Conservation (phyloP, 2,797 vertebrate species). For the Eospalax fontanierii region DNA sequence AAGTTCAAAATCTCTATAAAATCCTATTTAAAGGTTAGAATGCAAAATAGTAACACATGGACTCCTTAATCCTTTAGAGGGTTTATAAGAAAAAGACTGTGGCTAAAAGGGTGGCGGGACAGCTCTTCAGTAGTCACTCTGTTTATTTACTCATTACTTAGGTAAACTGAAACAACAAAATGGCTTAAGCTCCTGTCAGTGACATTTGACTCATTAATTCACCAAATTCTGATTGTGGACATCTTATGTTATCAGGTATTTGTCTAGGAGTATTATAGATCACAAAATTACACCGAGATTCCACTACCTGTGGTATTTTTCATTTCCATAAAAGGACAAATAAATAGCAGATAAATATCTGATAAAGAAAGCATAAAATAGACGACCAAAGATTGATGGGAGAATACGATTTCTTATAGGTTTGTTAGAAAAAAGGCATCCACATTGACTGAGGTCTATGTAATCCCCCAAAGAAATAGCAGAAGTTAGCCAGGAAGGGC, state of each 20-base stretch:
- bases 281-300: not conserved
- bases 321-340: not conserved
- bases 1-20: constrained; percentile 63
- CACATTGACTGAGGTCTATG: not conserved
- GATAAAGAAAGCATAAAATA: not conserved
- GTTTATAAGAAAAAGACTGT: not conserved
- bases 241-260: not conserved
- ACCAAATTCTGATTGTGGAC: not conserved
- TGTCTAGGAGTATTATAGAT: not conserved
- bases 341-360: not conserved
- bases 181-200: not conserved
- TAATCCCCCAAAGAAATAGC: not conserved
- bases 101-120: not conserved
- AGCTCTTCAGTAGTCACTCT: not conserved
- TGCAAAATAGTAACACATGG: constrained; percentile 31
- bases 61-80: constrained; percentile 51
- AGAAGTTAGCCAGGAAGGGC: not conserved
- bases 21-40: constrained; percentile 70
- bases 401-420: not conserved
- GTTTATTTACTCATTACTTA: not conserved
- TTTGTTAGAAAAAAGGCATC: not conserved
- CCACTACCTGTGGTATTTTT: constrained; percentile 6
- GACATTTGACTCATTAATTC: not conserved
- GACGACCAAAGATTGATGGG: not conserved
- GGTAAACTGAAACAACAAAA: constrained; percentile 21